phyloP scores from a whole-genome alignment of 2,888 invertebrate genomes.

The Malacosoma neustria region DNA sequence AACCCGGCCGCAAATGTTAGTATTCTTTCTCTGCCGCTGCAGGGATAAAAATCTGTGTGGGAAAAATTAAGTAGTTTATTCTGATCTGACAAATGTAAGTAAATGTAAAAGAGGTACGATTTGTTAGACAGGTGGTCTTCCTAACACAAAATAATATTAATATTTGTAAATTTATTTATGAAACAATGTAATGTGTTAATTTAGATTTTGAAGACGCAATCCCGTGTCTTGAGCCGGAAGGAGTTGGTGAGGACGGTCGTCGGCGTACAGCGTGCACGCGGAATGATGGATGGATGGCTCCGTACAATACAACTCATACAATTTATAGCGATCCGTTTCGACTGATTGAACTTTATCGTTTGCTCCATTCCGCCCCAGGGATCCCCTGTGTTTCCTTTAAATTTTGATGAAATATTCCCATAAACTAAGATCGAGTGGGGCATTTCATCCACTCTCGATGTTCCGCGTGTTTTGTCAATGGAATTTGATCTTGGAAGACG shows the following conservation, averaged over 20 bases:
- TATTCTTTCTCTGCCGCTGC: too few relatives aligned
- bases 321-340: constrained; percentile 5
- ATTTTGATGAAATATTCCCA: not conserved
- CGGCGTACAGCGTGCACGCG: not conserved
- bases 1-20: too few relatives aligned
- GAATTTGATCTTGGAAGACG: not conserved
- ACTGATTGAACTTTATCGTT: constrained; percentile 8
- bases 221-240: not conserved
- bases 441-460: not conserved
- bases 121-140: too few relatives aligned
- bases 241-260: not conserved
- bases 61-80: too few relatives aligned
- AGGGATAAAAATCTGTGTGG: too few relatives aligned
- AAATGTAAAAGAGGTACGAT: too few relatives aligned
- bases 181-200: too few relatives aligned
- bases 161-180: too few relatives aligned
- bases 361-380: not conserved
- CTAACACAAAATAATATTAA: too few relatives aligned
- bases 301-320: constrained; percentile 5
- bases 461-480: not conserved
- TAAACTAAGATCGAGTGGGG: not conserved
- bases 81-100: too few relatives aligned
- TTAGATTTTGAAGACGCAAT: not conserved
- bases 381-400: not conserved
- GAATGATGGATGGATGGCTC: constrained; percentile 5